Percentiles rank a stretch among this genome's conserved stretches.
Evolutionary conservation across 2,888 invertebrate species (phyloP).

Genomic region (Rhingia campestris): DNA sequence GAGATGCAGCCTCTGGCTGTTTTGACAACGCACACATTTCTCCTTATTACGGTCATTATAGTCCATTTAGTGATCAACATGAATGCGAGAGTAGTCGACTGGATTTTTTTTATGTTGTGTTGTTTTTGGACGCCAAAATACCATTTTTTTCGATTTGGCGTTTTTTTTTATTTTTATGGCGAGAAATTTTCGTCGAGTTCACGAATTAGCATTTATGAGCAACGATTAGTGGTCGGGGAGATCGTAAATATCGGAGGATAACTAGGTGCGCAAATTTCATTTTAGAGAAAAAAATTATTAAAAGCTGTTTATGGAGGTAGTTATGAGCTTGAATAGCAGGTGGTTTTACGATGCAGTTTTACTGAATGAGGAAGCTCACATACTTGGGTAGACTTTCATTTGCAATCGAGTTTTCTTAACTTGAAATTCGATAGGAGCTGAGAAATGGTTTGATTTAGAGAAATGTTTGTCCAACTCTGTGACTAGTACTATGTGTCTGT

Average conservation of each 20-base stretch:
- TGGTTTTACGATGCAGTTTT: background rate
- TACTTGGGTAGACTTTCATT: no score
- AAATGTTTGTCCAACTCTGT: no score
- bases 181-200: slow-evolving; percentile 58
- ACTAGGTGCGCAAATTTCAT: slow-evolving; percentile 69
- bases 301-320: slow-evolving; percentile 3
- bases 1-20: slow-evolving; percentile 72
- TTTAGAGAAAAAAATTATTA: slow-evolving; percentile 8
- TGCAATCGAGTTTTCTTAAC: no score
- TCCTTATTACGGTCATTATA: slow-evolving; percentile 73
- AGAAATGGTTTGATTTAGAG: no score
- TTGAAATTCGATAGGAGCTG: no score
- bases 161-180: slow-evolving; percentile 24
- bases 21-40: slow-evolving; percentile 74
- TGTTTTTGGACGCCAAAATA: slow-evolving; percentile 40
- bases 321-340: background rate
- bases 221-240: slow-evolving; percentile 63
- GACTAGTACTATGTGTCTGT: no score
- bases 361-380: no score
- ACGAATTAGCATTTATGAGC: slow-evolving; percentile 71
- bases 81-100: slow-evolving; percentile 58
- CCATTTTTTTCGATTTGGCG: slow-evolving; percentile 12
- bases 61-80: slow-evolving; percentile 74
- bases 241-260: slow-evolving; percentile 65
- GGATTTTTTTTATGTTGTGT: slow-evolving; percentile 19